Base-by-base conservation (phyloP, 1,140 invertebrate genomes). In the Calliopsis andreniformis region DNA sequence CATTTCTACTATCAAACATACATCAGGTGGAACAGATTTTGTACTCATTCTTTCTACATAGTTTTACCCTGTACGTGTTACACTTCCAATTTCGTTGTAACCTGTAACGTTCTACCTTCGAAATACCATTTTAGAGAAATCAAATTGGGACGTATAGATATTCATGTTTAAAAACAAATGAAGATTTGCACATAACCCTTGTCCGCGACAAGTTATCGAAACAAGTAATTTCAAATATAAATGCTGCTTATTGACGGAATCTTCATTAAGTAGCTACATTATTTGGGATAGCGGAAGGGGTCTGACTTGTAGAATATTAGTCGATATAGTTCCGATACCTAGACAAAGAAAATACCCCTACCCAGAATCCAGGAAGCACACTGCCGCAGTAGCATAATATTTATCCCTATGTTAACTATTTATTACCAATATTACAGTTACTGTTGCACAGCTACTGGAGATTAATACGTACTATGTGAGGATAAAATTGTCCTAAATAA, bases 351-450 rank as follows among this genome's bases (percentile, higher is more conserved):
- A 80, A 83, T 66, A 66, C 81, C 86, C 82, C 75, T 87, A 78
- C 84, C 82, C 83, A 85, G 79, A 89, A 89, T 90, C 87, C 87
- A 87, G 82, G 83, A 85, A 89, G 86, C 83, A 89, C 89, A 90
- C 89, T 91, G 89, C 90, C 89, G 88, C 86, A 85, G 89, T 90
- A 91, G 87, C 87, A 88, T 91, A 90, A 90, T 91, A 90, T 91
- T 89, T 91, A 90, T 90, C 88, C 87, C 88, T 89, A 89, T 86
- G 89, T 91, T 90, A 91, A 90, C 89, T 91, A 91, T 91, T 91
- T 91, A 91, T 91, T 90, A 90, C 84, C 80, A 84, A 89, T 84
- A 86, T 80, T 84, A 86, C 79, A 82, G 83, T 89, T 87, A 86
- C 84, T 86, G 87, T 85, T 83, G 88, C 84, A 87, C 83, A 86